Evolutionary conservation across 2,797 vertebrate species (phyloP).

Genomic region (Gambelia wislizenii): DNA sequence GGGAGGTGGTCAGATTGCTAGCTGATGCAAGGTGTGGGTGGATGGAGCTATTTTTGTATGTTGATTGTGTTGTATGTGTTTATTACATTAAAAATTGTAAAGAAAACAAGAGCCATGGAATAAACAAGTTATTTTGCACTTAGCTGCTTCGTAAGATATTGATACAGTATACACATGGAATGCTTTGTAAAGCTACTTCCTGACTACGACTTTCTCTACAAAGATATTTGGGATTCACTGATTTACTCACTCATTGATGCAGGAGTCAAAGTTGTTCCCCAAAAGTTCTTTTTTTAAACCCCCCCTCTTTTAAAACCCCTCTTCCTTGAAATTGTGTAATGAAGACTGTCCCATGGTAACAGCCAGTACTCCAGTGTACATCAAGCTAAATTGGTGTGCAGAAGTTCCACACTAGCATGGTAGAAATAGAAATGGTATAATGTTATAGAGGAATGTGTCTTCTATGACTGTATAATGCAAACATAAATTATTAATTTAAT

Average conservation of each 20-base stretch:
- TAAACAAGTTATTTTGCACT: neutral
- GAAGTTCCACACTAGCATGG: neutral
- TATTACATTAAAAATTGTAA: too few species aligned
- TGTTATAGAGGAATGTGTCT: neutral
- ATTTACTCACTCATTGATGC: neutral
- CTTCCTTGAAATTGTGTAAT: neutral
- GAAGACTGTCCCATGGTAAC: neutral
- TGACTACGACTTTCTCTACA: neutral
- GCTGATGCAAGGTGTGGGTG: too few species aligned
- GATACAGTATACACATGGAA: neutral
- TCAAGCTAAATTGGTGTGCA: neutral
- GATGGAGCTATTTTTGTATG: too few species aligned
- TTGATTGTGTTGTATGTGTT: too few species aligned
- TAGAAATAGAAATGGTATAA: neutral
- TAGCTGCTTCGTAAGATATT: neutral
- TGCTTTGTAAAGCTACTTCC: neutral
- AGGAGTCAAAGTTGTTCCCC: neutral
- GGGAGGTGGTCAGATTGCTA: too few species aligned
- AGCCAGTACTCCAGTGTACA: neutral
- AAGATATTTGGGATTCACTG: neutral
- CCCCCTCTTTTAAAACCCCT: neutral
- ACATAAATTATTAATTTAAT: too few species aligned
- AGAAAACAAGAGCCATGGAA: too few species aligned
- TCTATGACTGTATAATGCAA: neutral
- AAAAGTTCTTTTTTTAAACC: neutral